Evolutionary conservation across 2,113 vertebrate species (phyloP).

Genomic region (Psilopsiagon aymara): DNA sequence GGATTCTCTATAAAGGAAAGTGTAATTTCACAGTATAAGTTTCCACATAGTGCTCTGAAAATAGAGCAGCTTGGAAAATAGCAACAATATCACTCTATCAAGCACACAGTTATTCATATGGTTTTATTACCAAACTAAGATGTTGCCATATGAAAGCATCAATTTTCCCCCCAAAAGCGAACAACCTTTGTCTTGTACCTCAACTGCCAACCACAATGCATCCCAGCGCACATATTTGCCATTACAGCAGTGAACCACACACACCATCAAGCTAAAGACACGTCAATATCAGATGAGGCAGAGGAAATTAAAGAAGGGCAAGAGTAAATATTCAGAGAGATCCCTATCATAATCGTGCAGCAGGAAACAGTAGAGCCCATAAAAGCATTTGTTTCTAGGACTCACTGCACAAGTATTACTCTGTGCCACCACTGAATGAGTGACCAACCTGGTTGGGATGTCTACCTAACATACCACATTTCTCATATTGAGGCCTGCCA

Average conservation of each 20-base stretch:
- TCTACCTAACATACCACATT: conserved; percentile 59
- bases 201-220: background rate
- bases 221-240: background rate
- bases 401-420: conserved; percentile 78
- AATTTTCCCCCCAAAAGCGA: conserved; percentile 2
- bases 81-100: background rate
- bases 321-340: conserved; percentile 76
- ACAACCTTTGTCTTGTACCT: conserved; percentile 12
- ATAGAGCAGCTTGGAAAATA: background rate
- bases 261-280: conserved; percentile 8
- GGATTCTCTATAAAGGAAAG: conserved; percentile 11
- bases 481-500: conserved; percentile 61
- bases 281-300: conserved; percentile 41
- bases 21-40: background rate
- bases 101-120: background rate
- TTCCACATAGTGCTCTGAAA: background rate
- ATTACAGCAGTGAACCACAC: background rate
- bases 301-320: conserved; percentile 53
- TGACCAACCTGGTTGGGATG: conserved; percentile 54
- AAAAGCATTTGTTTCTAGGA: conserved; percentile 75
- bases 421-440: conserved; percentile 54
- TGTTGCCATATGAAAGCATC: conserved; percentile 32
- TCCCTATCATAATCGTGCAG: conserved; percentile 72
- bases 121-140: conserved; percentile 9
- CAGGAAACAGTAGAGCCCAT: conserved; percentile 68